Evolutionary conservation across 2,797 vertebrate species (phyloP), one percentile per base, ranked within the genome.

Genomic region (Loris lydekkerianus): DNA sequence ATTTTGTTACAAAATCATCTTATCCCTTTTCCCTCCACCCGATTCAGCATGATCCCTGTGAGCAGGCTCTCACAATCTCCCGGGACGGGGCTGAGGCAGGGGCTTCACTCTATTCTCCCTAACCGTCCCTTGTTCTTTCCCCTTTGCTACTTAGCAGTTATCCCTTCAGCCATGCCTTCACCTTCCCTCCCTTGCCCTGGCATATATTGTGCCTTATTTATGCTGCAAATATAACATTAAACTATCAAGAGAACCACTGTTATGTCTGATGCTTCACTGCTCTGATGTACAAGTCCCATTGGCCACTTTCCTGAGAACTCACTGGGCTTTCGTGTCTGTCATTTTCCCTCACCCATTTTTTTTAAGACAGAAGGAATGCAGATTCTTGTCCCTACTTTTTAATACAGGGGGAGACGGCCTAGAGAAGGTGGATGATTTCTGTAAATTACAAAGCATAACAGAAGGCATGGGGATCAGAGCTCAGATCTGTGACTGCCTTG

Each of bases 161-260:
- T 46, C 76, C 65, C 86, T 89, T 92, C 84, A 82, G 97, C 95
- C 96, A 96, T 93, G 49, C 97, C 96, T 97, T 97, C 92, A 96
- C 95, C 96, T 77, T 85, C 94, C 93, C 87, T 87, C 93, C 93
- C 93, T 95, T 23, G 78, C 97, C 98, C 97, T 94, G 97, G 98
- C 98, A 97, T 98, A 98, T 98, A 98, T 98, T 97, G 98, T 98
- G 98, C 98, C 98, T 99, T 99, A 99, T 99, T 98, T 98, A 98
- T 99, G 98, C 98, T 98, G 98, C 98, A 98, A 97, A 97, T 98
- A 97, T 98, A 97, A 98, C 98, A 98, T 98, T 98, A 98, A 99
- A 99, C 95, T 98, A 96, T 98, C 97, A 93, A 98, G 97, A 98
- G 97, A 95, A 67, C 6, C 83, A 70, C 91, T 95, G 88, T 94